Evolutionary conservation across 2,113 vertebrate species (phyloP).

Genomic region (Emydura subglobosa): DNA sequence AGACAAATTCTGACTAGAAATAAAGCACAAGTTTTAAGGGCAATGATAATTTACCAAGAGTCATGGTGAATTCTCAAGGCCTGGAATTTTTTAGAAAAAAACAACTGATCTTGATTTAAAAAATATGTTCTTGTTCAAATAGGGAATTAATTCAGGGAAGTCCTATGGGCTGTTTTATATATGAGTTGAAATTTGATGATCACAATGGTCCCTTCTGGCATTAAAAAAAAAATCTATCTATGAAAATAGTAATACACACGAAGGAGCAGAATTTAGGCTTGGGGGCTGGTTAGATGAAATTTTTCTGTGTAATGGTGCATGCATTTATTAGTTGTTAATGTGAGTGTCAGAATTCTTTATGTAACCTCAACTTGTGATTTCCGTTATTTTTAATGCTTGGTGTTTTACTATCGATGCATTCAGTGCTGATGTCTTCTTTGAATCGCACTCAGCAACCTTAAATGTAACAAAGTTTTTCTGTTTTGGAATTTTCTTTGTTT

Average conservation of each 20-base stretch:
- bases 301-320: neutral
- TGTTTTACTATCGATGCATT: neutral
- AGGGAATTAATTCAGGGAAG: neutral
- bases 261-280: neutral
- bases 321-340: neutral
- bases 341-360: neutral
- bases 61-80: constrained; percentile 9
- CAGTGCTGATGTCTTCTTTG: neutral
- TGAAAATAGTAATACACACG: neutral
- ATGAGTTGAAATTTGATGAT: neutral
- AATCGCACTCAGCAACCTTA: neutral
- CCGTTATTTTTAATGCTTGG: neutral
- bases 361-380: neutral
- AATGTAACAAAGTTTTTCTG: too few species aligned
- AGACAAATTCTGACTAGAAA: constrained; percentile 21
- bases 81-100: constrained; percentile 32
- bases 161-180: neutral
- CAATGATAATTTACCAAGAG: neutral
- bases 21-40: constrained; percentile 2
- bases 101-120: constrained; percentile 22
- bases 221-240: neutral
- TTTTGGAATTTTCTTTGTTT: neutral
- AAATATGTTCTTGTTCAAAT: neutral
- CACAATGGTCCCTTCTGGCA: neutral
- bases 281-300: neutral